Base-by-base conservation (phyloP, 2,888 invertebrate species). In the Drosophila acutilabella region DNA sequence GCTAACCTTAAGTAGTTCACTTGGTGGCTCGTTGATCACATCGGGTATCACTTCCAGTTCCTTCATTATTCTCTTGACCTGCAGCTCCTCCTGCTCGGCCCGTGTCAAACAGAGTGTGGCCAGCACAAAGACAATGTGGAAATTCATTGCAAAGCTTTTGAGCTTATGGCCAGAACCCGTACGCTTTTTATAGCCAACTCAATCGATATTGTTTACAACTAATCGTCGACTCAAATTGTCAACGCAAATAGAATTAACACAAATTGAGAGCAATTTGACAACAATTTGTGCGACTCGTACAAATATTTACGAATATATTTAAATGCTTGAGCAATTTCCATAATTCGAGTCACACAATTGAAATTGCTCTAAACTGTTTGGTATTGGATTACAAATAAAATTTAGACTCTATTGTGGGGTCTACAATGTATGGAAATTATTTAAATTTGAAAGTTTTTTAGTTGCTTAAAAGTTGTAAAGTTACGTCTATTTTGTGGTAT, bases 11-110 rank as follows among this genome's bases (percentile, higher is more conserved):
- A 89, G 61, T 26, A 81, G 58, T 13, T 83, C 80, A 20, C 64
- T 73, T 0, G 90, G 89, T 1, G 89, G 72, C 20, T 81, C 80
- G 4, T 73, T 71, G 10, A 90, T 18, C 1, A 90, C 64, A 41
- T 90, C 88, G 0, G 90, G 89, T 54, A 89, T 60, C 8, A 90
- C 62, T n/a, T 71, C 74, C 64, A 78, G 42, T 20, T 90, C 81
- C 67, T 76, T 75, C 73, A 90, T 80, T 16, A 88, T 47, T 4
- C 75, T 64, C 0, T 70, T 68, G 14, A 80, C 70, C 54, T 81
- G 78, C 40, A 40, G 16, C 3, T 80, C 83, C 8, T 69, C 58
- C 36, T 71, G 58, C 23, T 66, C 50, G 20, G 66, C 75, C n/a
- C 18, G 18, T 1, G 41, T 47, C 2, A 48, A 42, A 23, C 57